These are phyloP conservation scores for Tetragonula clypearis DNA, from an alignment of 1,140 invertebrate species.

Conservation along the genomic window DNA sequence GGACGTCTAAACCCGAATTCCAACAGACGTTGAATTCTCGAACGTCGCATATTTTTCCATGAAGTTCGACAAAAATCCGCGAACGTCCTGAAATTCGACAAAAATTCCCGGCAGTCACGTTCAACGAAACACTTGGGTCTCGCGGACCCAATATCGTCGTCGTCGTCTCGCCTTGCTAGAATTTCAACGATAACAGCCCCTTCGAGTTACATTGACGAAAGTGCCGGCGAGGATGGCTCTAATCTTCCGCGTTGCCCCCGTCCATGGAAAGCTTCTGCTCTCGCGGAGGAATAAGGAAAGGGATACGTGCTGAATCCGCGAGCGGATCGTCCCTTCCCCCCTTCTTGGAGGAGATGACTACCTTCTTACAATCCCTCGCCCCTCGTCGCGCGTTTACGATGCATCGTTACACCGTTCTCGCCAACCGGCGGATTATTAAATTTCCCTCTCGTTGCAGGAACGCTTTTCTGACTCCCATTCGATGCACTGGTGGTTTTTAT, in stretches of 20 bases:
- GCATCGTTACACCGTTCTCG: conserved; percentile 14
- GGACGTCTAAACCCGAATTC: no score
- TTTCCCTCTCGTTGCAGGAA: conserved; percentile 23
- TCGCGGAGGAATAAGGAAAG: background rate
- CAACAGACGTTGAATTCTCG: no score
- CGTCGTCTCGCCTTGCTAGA: conserved; percentile 20
- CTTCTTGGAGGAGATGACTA: background rate
- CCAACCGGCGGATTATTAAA: conserved; percentile 44
- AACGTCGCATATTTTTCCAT: no score
- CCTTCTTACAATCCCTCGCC: conserved; percentile 9
- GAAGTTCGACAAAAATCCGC: no score
- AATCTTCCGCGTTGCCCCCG: conserved; percentile 41
- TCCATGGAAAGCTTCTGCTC: background rate
- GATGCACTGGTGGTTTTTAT: background rate
- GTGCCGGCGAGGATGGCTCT: conserved; percentile 33
- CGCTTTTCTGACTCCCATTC: conserved; percentile 1
- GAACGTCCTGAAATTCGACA: no score
- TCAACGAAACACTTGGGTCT: background rate
- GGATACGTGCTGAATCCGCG: background rate
- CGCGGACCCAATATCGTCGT: background rate
- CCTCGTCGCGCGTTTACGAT: conserved; percentile 38
- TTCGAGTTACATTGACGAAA: conserved; percentile 38
- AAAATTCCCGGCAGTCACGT: background rate
- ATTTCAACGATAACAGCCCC: conserved; percentile 58
- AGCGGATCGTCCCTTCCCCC: background rate